Base-by-base conservation (phyloP, 2,888 invertebrate species). In the Villa cingulata region DNA sequence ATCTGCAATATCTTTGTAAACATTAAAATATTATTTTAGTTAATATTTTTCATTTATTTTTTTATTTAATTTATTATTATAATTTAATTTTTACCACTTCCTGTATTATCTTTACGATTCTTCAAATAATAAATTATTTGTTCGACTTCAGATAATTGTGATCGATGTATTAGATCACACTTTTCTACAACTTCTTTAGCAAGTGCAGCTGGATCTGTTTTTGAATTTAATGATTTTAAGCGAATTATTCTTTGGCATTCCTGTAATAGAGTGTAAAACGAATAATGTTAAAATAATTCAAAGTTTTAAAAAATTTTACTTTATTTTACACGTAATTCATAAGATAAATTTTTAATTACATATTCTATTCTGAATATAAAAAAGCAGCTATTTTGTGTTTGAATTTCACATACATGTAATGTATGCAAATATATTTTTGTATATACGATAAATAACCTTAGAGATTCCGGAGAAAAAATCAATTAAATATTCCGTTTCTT, bases 121-220 rank as follows among this genome's bases (percentile, higher is more conserved):
- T 89, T 86, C 48, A 92, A 73, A 68, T 90, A 91, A 65, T 81
- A 85, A 59, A 92, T 80, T 37, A 89, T 74, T 63, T 90, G 90
- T 64, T 90, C 88, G 18, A 92, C 84, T 71, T 92, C 90, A 15
- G 79, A 77, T 41, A 86, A 63, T 62, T 87, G 83, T 19, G 82
- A 81, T 53, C 82, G 81, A 62, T 88, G 87, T 58, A 92, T 88
- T 51, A 90, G 72, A 61, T 83, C 82, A 66, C 90, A 91, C 67
- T 86, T 84, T 54, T 84, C 81, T 43, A 91, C 80, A 19, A 94
- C 85, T 71, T 90, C 86, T 59, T 79, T 80, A 1, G 90, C 87
- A 55, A 92, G 70, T 15, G 78, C 74, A 43, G 78, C 75, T 52
- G 89, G 82, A 70, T 92, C 85, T 18, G 89, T 85, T 57, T 83